These are phyloP conservation scores for Eptatretus burgeri DNA, from an alignment of 2,113 vertebrate genomes.

Conservation along the genomic window DNA sequence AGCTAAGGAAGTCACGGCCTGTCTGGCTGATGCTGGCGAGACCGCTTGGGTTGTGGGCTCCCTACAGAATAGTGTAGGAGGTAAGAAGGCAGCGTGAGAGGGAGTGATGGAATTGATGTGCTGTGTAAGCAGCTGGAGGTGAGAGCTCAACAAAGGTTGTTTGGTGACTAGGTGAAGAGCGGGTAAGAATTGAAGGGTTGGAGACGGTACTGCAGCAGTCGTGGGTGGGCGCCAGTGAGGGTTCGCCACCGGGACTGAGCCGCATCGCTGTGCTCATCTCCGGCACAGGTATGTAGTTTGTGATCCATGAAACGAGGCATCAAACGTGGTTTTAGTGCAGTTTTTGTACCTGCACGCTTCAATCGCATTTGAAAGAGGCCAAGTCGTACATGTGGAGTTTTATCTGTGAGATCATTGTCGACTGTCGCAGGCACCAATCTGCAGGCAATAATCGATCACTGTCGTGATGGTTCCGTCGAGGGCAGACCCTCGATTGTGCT, in stretches of 20 bases:
- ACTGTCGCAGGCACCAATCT: constrained; percentile 45
- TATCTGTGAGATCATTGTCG: too few relatives aligned
- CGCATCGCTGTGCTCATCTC: constrained; percentile 62
- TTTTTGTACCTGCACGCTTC: too few relatives aligned
- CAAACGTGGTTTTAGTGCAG: too few relatives aligned
- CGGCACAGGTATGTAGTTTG: constrained; percentile 35
- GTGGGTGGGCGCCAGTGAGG: too few relatives aligned
- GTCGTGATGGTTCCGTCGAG: constrained; percentile 17
- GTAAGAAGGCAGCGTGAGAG: constrained; percentile 18
- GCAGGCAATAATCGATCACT: constrained; percentile 57
- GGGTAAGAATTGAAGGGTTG: too few relatives aligned
- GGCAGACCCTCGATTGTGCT: constrained; percentile 45
- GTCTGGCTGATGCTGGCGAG: constrained; percentile 25
- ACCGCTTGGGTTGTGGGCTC: constrained; percentile 48
- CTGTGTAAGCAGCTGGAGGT: neutral
- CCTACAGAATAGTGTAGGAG: constrained; percentile 13
- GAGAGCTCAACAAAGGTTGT: neutral
- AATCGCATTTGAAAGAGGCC: too few relatives aligned
- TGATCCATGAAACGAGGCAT: too few relatives aligned
- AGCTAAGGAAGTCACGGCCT: constrained; percentile 27
- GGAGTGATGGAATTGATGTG: neutral
- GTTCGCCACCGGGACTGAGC: too few relatives aligned
- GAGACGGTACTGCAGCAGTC: too few relatives aligned
- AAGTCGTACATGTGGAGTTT: too few relatives aligned
- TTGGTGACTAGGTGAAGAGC: too few relatives aligned